Evolutionary conservation across 2,888 invertebrate species (phyloP), one percentile per base, ranked within the genome.

Genomic region (Rotaria magnacalcarata): DNA sequence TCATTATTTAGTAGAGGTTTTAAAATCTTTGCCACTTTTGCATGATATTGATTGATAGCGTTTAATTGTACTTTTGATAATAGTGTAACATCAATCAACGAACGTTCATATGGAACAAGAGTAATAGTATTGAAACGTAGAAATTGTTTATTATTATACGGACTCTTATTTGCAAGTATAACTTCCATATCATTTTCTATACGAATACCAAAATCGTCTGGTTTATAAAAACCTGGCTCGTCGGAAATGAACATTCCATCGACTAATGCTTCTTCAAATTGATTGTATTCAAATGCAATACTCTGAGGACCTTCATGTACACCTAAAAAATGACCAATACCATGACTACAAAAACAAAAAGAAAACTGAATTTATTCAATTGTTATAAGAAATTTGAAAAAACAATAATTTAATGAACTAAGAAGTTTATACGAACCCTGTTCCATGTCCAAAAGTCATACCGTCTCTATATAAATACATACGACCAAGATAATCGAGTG

Each of bases 221-320:
- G 95, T 90, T 96, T 94, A 91, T 97, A 97, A 91, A 94, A 97
- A 0, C 97, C 97, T 0, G 97, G 97, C 86, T 91, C 87, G 85
- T 80, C 90, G 89, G 27, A 90, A 90, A 75, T 89, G 56, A 54
- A 89, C 58, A 86, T 75, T 67, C 86, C 86, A 14, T 74, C 84
- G 24, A 3, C 74, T 47, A 87, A 84, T 43, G 86, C 34, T 75
- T 80, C 85, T 58, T 86, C 85, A 60, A 84, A 54, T 54, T 52
- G 14, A 47, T 54, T 84, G 21, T 75, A 85, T 16, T 21, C 47
- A 27, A 27, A 60, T 47, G 34, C 50, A 60, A 75, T 86, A 54
- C 27, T 27, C 60, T 85, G 85, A 34, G 85, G 87, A n/a, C 85
- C 95, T 92, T 96, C 96, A 91, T 96, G 96, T 50, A 96, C 96